Evolutionary conservation across 2,797 vertebrate species (phyloP).

Genomic region (Hafferia zeledoni): DNA sequence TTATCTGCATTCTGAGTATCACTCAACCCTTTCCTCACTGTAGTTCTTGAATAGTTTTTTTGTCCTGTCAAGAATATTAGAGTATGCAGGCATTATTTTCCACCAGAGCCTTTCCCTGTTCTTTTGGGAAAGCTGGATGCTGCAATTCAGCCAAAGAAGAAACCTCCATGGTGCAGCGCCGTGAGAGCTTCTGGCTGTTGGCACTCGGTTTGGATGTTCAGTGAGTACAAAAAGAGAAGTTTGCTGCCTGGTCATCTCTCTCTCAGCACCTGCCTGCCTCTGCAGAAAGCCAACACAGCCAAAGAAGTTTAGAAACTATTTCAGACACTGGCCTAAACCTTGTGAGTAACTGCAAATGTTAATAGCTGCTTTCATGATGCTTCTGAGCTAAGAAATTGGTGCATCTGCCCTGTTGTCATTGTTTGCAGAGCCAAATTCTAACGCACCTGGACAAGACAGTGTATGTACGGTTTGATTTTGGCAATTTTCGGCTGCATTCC

Average conservation of each 20-base stretch:
- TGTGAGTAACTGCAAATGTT: not conserved
- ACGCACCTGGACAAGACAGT: not conserved
- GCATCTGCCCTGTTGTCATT: fast-evolving
- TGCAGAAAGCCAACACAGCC: not conserved
- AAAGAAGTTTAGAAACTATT: not conserved
- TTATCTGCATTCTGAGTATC: not conserved
- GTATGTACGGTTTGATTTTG: not conserved
- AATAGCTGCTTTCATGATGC: not conserved
- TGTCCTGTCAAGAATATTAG: not conserved
- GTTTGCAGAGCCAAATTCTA: not conserved
- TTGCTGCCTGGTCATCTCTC: not conserved
- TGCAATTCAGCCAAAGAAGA: conserved; percentile 54
- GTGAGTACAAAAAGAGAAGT: not conserved
- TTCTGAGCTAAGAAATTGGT: not conserved
- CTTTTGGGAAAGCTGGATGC: not conserved
- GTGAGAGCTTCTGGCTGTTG: not conserved
- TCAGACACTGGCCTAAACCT: not conserved
- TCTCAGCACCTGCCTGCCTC: not conserved
- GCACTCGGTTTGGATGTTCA: not conserved
- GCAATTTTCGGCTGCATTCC: not conserved
- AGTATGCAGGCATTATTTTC: not conserved
- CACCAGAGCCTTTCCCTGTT: conserved; percentile 17
- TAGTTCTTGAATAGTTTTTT: not conserved
- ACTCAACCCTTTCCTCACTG: not conserved
- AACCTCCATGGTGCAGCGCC: not conserved